phyloP scores from a whole-genome alignment of 2,888 invertebrate species.

The Microplitis manilae region DNA sequence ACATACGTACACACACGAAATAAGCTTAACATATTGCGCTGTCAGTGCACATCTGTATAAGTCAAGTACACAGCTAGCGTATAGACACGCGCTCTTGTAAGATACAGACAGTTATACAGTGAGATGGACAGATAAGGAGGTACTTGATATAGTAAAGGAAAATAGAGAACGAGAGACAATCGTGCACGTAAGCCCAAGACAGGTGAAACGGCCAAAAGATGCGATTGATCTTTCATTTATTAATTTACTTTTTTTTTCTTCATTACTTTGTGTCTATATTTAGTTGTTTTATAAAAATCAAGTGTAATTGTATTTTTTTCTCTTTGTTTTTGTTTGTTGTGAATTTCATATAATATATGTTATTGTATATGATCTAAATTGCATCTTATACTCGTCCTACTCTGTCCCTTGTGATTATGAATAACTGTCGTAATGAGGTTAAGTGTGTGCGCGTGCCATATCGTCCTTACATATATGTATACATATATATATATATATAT shows the following conservation, averaged over 20 bases:
- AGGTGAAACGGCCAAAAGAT: conserved; percentile 20
- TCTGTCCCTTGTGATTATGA: conserved; percentile 32
- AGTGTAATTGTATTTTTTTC: too few relatives aligned
- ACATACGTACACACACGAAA: conserved; percentile 12
- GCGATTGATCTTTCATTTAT: conserved; percentile 4
- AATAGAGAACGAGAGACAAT: neutral
- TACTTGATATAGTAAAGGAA: neutral
- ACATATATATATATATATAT: conserved; percentile 22
- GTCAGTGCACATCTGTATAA: neutral
- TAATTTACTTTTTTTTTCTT: neutral
- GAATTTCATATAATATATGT: neutral
- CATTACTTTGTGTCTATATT: neutral
- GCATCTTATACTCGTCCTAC: conserved; percentile 28
- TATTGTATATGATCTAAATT: conserved; percentile 15
- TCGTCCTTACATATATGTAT: conserved; percentile 31
- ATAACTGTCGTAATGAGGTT: conserved; percentile 30
- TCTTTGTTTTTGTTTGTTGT: too few relatives aligned
- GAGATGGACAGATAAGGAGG: neutral
- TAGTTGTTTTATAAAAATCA: too few relatives aligned
- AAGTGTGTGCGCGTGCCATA: conserved; percentile 38
- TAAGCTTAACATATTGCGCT: conserved; percentile 9
- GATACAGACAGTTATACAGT: neutral
- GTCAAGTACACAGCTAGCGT: neutral
- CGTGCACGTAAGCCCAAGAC: conserved; percentile 4
- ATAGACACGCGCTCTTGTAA: neutral